These are phyloP conservation scores for Propithecus deckenii DNA, from an alignment of 2,797 vertebrate species.

Conservation along the genomic window DNA sequence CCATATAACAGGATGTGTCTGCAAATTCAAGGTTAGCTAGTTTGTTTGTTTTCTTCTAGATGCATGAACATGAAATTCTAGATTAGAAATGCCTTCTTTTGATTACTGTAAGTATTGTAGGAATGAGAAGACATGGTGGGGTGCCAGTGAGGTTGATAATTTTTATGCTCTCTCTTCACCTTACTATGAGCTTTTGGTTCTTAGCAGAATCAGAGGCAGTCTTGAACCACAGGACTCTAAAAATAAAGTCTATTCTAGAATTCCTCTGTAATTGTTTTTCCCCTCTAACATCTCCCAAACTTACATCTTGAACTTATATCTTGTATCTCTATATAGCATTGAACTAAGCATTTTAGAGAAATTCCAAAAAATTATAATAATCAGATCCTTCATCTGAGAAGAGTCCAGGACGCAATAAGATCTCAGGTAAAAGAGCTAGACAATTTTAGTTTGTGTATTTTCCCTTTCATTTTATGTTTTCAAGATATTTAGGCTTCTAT, in stretches of 20 bases:
- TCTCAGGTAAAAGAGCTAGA: background rate
- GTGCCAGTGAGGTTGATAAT: background rate
- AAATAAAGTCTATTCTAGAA: background rate
- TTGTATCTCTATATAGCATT: background rate
- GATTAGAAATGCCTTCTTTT: background rate
- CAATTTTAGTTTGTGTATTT: background rate
- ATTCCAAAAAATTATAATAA: background rate
- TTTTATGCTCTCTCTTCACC: background rate
- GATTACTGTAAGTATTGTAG: background rate
- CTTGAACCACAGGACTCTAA: background rate
- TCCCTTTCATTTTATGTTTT: background rate
- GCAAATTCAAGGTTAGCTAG: background rate
- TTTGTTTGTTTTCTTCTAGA: conserved; percentile 23
- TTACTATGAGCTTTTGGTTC: background rate
- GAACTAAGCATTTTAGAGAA: background rate
- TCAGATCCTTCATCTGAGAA: background rate
- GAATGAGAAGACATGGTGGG: background rate
- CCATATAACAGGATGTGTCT: background rate
- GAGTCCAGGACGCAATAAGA: background rate
- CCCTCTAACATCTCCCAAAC: background rate
- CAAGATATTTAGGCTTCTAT: background rate
- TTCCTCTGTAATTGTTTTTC: background rate
- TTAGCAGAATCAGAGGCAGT: background rate
- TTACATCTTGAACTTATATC: background rate
- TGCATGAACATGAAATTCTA: background rate